Conservation (phyloP, 37 sponge, comb jelly and placozoan genomes). For the Oopsacas minuta region DNA sequence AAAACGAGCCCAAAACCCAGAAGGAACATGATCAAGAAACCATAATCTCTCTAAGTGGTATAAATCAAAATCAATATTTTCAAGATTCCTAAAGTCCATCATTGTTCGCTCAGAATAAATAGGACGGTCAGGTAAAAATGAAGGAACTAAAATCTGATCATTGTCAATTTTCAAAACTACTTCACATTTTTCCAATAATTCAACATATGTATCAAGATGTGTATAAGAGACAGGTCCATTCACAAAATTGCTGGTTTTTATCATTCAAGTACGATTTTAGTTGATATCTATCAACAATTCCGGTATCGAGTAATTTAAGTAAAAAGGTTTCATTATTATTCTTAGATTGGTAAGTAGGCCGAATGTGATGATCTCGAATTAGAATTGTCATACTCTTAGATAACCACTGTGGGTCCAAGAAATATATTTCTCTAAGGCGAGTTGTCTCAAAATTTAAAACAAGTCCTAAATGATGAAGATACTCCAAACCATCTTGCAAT, state of each 20-base stretch:
- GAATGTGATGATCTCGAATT: slow-evolving; percentile 6
- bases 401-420: slow-evolving; percentile 11
- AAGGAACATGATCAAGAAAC: not conserved
- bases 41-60: not conserved
- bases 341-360: not conserved
- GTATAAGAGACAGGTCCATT: too few species aligned
- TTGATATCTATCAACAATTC: not conserved
- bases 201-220: not conserved
- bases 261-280: not conserved
- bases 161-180: not conserved
- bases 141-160: not conserved
- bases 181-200: slow-evolving; percentile 2
- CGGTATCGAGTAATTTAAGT: not conserved
- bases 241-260: not conserved
- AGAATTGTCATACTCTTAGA: slow-evolving; percentile 2
- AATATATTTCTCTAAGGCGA: not conserved
- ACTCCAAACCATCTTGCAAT: slow-evolving; percentile 13
- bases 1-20: slow-evolving; percentile 5
- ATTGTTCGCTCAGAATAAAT: not conserved
- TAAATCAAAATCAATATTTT: not conserved
- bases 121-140: not conserved
- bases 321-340: not conserved
- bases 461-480: slow-evolving; percentile 8
- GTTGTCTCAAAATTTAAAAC: not conserved
- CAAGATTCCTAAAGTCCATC: not conserved